Base-by-base conservation (phyloP, 2,888 invertebrate species). In the Blera fallax region DNA sequence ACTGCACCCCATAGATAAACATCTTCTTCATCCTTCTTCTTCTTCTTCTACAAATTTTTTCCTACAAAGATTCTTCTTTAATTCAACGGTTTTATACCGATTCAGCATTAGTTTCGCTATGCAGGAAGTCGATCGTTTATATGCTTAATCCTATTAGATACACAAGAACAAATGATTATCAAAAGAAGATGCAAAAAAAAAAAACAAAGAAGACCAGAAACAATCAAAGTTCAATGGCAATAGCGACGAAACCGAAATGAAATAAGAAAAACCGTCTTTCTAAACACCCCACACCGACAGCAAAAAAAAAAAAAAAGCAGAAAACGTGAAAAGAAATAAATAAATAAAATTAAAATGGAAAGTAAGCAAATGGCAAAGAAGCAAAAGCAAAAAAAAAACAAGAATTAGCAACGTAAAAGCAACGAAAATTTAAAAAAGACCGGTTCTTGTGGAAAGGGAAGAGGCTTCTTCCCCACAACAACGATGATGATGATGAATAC, bases 191-290 rank as follows among this genome's bases (percentile, higher is more conserved):
- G 40, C 1, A 16, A n/a, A 1, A 16, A 11, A 3, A 52, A 48
- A 18, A 14, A n/a, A 11, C 11, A 58, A 10, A 50, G 14, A 14
- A 45, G 37, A 37, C 10, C 67, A 37, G 32, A 32, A 48, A 50
- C 80, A 81, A 81, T 74, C 84, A 81, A 85, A 85, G 85, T 85
- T 85, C 85, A 85, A 85, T 85, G 84, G 80, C 84, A 80, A 80
- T 67, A 32, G 43, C 60, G 18, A 78, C 60, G 18, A 78, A 65
- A 34, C 45, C 24, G 43, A 50, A 69, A 76, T 1, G 2, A 65
- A 16, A 65, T 48, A 54, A 8, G 34, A 64, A 34, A 64, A 72
- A 58, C 52, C 48, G 64, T 72, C 32, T 56, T 56, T 21, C 14
- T 14, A 65, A 65, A 18, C 43, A 29, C 3, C 52, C 14, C 58